These are phyloP conservation scores for Daboia siamensis DNA, from an alignment of 2,113 vertebrate genomes.

Conservation along the genomic window DNA sequence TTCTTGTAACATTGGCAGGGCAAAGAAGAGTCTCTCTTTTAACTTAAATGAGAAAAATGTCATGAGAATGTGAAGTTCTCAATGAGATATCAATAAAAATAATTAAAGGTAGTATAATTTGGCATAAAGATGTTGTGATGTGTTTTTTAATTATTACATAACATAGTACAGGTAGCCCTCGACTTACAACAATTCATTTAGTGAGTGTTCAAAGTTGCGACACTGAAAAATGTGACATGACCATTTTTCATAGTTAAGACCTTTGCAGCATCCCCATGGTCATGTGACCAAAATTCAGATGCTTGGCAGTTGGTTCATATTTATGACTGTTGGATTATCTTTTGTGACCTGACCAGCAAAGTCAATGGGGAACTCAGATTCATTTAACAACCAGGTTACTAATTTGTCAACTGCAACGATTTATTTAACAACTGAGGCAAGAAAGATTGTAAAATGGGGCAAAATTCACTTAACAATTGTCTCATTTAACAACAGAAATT, in stretches of 20 bases:
- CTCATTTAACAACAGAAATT: background rate
- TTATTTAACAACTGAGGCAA: background rate
- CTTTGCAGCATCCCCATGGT: background rate
- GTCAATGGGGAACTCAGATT: background rate
- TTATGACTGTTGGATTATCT: background rate
- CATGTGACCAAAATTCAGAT: background rate
- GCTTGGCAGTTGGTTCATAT: background rate
- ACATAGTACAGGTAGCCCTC: background rate
- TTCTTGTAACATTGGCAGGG: background rate
- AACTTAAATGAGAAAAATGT: background rate
- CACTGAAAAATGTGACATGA: background rate
- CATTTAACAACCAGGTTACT: background rate
- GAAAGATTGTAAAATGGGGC: background rate
- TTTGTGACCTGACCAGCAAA: background rate
- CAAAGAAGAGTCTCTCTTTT: fast-evolving
- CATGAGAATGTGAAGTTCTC: background rate
- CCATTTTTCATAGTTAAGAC: background rate
- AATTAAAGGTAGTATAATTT: background rate
- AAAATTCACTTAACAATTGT: background rate
- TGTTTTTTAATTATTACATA: background rate
- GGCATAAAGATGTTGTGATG: background rate
- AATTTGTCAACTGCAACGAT: background rate
- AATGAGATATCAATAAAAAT: background rate
- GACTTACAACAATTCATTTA: background rate
- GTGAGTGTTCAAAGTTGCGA: background rate